Base-by-base conservation (phyloP, 2,113 vertebrate genomes). In the Oncorhynchus clarkii region DNA sequence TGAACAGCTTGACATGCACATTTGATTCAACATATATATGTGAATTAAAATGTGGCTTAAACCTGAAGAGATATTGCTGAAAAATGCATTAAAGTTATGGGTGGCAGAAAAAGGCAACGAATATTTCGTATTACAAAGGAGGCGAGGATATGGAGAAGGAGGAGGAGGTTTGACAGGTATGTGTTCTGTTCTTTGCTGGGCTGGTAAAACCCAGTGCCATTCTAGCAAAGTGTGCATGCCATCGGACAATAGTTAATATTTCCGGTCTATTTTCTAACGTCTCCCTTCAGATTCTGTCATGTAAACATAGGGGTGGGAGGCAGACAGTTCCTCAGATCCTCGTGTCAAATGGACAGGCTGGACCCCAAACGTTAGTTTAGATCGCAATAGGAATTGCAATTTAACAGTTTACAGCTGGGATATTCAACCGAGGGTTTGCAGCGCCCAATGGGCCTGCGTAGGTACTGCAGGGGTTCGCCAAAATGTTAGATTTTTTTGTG, bases 21-120 rank as follows among this genome's bases (percentile, higher is more conserved):
- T 74, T 60, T 79, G 48, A 72, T 87, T 84, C 74, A 11, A 57
- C 0, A 70, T 65, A 74, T 39, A 75, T 54, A 67, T 71, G 78
- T 82, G 81, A 59, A 86, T 82, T 73, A 4, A 78, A 84, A 80
- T 99, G 97, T 99, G 97, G 97, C 93, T 98, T 83, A 96, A 95
- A 91, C 97, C 97, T 0, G 97, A 99, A 79, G 97, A 97, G 87
- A 95, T 97, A 84, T 91, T 99, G 87, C 92, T 99, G 84, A 98
- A 99, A 92, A 99, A 96, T 89, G 97, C 96, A 13, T 93, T 98
- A 67, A 97, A 97, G 92, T 90, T 99, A 80, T 99, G 97, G 97
- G 91, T 97, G 83, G 96, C 95, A 82, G 96, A 98, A 90, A 95
- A 94, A 80, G 94, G 95, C 89, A 97, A 98, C 83, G 93, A 94